Percentiles rank a stretch among this genome's conserved stretches.
phyloP scores from a whole-genome alignment of 2,797 vertebrate species.

The Halcyon badia region DNA sequence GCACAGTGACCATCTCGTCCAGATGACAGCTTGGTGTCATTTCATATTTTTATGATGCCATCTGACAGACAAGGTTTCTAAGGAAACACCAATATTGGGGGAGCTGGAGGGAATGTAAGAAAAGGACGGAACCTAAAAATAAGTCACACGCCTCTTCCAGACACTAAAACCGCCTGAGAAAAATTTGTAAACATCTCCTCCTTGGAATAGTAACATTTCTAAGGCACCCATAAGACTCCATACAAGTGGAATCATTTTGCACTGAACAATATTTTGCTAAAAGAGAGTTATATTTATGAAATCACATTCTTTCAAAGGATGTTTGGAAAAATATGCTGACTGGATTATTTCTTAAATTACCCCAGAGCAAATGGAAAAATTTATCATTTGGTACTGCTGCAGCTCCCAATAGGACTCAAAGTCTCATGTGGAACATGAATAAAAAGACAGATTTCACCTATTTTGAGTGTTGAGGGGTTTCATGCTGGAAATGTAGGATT shows the following conservation, averaged over 20 bases:
- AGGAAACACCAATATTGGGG: slow-evolving; percentile 32
- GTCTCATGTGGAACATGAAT: fast-evolving
- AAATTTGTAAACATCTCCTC: background rate
- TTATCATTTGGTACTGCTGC: background rate
- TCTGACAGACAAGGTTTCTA: slow-evolving; percentile 43
- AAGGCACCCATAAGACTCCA: background rate
- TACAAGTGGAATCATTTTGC: background rate
- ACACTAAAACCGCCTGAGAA: background rate
- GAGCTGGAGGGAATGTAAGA: background rate
- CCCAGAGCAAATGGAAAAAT: background rate
- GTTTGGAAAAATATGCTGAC: background rate
- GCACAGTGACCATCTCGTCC: background rate
- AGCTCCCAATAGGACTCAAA: background rate
- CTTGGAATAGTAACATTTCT: background rate
- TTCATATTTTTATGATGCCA: background rate
- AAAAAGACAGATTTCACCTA: background rate
- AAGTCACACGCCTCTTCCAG: slow-evolving; percentile 16
- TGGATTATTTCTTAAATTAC: background rate
- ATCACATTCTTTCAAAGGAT: background rate
- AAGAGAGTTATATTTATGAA: background rate
- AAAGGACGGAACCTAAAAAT: slow-evolving; percentile 63
- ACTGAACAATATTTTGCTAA: fast-evolving
- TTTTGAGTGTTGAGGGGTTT: background rate
- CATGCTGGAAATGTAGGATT: background rate
- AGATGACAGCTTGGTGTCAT: background rate